These are phyloP conservation scores for Nyctibius bracteatus DNA, from an alignment of 2,113 vertebrate genomes.

Conservation along the genomic window DNA sequence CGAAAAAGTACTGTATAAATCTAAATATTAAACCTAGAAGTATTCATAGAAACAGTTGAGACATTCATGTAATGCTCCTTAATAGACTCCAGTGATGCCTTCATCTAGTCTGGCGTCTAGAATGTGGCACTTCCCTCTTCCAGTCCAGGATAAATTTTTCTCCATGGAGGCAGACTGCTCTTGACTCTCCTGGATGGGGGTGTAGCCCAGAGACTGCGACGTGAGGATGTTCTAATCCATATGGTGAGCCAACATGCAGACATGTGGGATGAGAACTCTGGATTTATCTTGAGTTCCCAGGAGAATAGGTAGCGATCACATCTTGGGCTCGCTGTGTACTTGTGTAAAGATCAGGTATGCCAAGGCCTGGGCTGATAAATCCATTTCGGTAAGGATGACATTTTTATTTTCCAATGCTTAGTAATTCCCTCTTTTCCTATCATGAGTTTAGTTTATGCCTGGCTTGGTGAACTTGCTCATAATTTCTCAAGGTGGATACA, in stretches of 20 bases:
- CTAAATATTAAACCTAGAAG: neutral
- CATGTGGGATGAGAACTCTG: neutral
- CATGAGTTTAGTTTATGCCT: neutral
- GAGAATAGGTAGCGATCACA: neutral
- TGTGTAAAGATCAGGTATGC: neutral
- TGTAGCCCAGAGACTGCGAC: neutral
- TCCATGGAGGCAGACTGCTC: neutral
- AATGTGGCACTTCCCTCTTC: neutral
- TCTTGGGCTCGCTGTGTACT: neutral
- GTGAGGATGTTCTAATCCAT: neutral
- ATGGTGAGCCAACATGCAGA: neutral
- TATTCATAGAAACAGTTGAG: neutral
- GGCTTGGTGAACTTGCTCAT: neutral
- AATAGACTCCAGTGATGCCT: neutral
- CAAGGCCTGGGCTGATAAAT: neutral
- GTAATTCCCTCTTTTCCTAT: neutral
- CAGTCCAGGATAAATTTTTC: neutral
- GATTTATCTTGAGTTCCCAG: neutral
- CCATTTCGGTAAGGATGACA: neutral
- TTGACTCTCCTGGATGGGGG: accelerated
- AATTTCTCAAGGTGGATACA: neutral
- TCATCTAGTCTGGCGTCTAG: neutral
- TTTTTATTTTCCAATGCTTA: neutral
- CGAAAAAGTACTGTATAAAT: neutral
- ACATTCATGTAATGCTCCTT: neutral